These are phyloP conservation scores for Mesembrinibis cayennensis DNA, from an alignment of 2,113 vertebrate species.

Conservation along the genomic window DNA sequence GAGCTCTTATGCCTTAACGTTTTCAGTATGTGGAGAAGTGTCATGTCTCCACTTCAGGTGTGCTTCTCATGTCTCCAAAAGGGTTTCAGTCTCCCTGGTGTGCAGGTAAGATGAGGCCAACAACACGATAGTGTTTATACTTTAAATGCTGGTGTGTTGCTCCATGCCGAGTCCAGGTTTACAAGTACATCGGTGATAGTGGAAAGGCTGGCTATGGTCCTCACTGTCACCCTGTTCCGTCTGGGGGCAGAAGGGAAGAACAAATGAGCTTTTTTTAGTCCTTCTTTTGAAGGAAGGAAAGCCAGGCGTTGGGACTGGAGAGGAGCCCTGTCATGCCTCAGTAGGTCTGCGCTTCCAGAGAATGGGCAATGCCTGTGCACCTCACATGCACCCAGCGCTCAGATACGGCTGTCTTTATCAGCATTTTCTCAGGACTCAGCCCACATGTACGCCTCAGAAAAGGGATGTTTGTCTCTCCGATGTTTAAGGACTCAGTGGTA, in stretches of 20 bases:
- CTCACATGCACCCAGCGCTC: background rate
- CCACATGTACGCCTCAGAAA: background rate
- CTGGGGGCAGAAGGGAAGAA: background rate
- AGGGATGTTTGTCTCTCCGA: background rate
- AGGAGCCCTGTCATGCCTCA: background rate
- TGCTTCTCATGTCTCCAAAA: background rate
- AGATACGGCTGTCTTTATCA: background rate
- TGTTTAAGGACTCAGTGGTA: background rate
- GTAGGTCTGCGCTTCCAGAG: background rate
- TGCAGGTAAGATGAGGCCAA: background rate
- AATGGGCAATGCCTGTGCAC: too few relatives aligned
- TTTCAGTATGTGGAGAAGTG: background rate
- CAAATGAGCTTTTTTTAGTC: background rate
- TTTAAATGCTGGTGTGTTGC: background rate
- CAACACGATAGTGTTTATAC: background rate
- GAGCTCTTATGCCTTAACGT: background rate
- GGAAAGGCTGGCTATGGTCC: background rate
- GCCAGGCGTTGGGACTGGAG: fast-evolving
- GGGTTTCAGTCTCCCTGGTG: background rate
- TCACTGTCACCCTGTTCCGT: background rate
- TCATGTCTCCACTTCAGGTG: background rate
- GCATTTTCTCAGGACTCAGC: background rate
- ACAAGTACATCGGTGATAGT: background rate
- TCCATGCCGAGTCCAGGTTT: background rate
- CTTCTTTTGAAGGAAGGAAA: background rate